phyloP scores from a whole-genome alignment of 2,797 vertebrate genomes.

The Helicolenus hilgendorfi region DNA sequence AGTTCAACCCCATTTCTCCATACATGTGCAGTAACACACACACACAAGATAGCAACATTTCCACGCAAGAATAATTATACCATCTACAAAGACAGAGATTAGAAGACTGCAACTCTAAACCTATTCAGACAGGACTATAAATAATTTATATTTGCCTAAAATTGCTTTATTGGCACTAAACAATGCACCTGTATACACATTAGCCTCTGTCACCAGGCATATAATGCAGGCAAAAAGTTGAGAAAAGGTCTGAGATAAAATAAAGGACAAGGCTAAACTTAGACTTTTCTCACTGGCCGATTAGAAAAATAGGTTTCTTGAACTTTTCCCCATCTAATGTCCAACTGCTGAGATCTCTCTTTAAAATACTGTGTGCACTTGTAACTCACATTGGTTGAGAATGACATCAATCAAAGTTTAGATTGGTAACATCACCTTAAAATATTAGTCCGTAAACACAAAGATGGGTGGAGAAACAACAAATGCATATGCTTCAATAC shows the following conservation, averaged over 20 bases:
- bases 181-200: neutral
- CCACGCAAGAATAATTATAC: slow-evolving; percentile 24
- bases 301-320: too few relatives aligned
- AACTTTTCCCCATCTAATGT: neutral
- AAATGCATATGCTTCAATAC: too few relatives aligned
- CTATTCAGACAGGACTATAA: slow-evolving; percentile 26
- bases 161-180: neutral
- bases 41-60: neutral
- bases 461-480: too few relatives aligned
- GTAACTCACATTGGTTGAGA: too few relatives aligned
- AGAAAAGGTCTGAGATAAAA: neutral
- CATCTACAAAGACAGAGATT: neutral
- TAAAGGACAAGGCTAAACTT: neutral
- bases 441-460: neutral
- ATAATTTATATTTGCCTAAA: neutral
- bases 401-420: neutral
- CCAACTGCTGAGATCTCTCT: neutral
- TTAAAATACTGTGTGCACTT: neutral
- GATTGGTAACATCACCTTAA: neutral
- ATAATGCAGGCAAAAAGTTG: neutral
- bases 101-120: slow-evolving; percentile 17
- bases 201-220: neutral
- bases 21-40: neutral
- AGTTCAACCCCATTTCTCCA: slow-evolving; percentile 3
- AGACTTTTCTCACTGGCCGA: neutral